A percentile compares a stretch with the other conserved stretches of the same genome.
Conservation (phyloP, 2,797 vertebrate species). For the Cebuella pygmaea region DNA sequence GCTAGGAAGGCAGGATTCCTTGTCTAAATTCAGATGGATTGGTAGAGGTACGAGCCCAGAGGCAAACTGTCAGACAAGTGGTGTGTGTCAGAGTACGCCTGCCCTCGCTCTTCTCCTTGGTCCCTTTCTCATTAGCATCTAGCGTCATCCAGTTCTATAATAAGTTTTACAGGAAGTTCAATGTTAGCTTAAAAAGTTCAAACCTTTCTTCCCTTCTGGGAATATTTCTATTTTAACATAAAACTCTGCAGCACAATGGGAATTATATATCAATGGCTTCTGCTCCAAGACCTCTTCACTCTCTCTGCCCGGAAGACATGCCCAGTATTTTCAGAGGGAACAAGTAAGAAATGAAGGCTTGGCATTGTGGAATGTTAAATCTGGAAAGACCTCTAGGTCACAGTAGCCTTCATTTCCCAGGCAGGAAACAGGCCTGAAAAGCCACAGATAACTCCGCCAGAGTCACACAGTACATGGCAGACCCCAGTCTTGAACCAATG, state of each 20-base stretch:
- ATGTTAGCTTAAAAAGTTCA: background rate
- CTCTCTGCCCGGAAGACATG: background rate
- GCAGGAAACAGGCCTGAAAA: background rate
- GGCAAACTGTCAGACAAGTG: background rate
- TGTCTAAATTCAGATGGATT: background rate
- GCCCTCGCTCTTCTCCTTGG: accelerated
- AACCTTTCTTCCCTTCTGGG: background rate
- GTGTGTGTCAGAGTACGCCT: background rate
- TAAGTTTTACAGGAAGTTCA: background rate
- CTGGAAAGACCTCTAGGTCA: background rate
- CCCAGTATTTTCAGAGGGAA: background rate
- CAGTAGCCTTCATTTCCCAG: background rate
- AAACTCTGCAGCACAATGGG: background rate
- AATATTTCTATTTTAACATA: background rate
- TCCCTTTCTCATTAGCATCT: background rate
- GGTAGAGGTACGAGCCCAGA: background rate
- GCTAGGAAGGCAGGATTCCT: background rate
- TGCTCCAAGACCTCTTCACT: background rate
- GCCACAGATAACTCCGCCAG: background rate
- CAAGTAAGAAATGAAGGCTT: background rate
- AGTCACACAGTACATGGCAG: accelerated
- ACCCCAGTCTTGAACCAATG: background rate
- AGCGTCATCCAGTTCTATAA: background rate
- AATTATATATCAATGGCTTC: background rate
- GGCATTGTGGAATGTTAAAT: background rate